Base-by-base conservation (phyloP, 2,113 vertebrate species). In the Oryzias woworae region DNA sequence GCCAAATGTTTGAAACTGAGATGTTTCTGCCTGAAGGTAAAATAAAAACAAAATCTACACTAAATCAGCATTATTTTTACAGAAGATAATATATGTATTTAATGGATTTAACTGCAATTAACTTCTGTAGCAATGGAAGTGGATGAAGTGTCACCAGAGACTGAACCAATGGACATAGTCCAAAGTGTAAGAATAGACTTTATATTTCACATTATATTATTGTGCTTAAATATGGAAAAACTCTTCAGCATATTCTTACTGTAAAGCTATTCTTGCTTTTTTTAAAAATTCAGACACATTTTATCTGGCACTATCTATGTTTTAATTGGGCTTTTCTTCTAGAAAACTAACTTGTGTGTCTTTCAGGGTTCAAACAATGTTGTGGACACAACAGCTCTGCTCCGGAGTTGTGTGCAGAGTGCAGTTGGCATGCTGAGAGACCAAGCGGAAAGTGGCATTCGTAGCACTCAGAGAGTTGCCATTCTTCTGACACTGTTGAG, bases 361-460 rank as follows among this genome's bases (percentile, higher is more conserved):
- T 15, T 66, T 24, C 66, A 89, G 85, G 64, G n/a, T 14, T 50
- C 13, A 60, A 68, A 76, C 43, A 60, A 87, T 50, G 66, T 92
- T 36, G 63, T 99, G 71, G 95, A 98, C 90, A 96, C 93, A 14
- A 94, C 93, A 14, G 80, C 88, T 0, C 87, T 99, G 23, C 81
- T 99, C 71, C 88, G 90, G 17, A 97, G 94, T 88, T 98, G 96
- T 31, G 91, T 98, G 20, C 97, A 98, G 74, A 91, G 90, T 3
- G 96, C 97, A 1, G 95, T 98, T 20, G 91, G 95, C 14, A 93
- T 96, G 92, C 91, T 99, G 0, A 82, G 81, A 47, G 96, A 98
- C 79, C 90, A 90, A 58, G 81, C 83, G 0, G 85, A 92, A 36
- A 47, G 81, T 18, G 62, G 85, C 0, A 53, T 70, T 10, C 94